Evolutionary conservation across 1,140 invertebrate genomes (phyloP), one percentile per base, ranked within the genome.

Genomic region (Pseudomyrmex sp.): DNA sequence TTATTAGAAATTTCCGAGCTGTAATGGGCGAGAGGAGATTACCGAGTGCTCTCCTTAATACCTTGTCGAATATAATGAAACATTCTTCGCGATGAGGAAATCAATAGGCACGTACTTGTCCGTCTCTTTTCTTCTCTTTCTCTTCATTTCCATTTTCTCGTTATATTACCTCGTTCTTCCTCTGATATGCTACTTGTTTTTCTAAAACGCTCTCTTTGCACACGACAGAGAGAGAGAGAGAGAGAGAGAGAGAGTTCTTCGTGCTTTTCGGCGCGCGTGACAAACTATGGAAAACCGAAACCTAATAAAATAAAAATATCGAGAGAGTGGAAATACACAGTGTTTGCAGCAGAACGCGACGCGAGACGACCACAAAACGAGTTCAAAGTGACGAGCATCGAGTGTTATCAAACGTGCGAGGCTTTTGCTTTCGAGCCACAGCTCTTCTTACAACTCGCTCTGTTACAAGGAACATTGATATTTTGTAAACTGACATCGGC

Each of bases 1-100:
- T 80, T 80, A 80, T 80, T 72, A 80, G 54, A 59, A 72, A 80
- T 70, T 80, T 72, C 56, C 66, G 54, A 26, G 46, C 54, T 56
- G 20, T 70, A 79, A 79, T 79, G 15, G 46, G 13, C 44, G 20
- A 72, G 50, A 72, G 50, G 74, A 76, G 50, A 80, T 80, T 80
- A 54, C 12, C 48, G 15, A 10, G 8, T 59, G 76, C 72, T 18
- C 66, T 70, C 44, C 59, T 61, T 48, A 59, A 80, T 50, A 44
- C 12, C 35, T 35, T 46, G 23, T 72, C 76, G 65, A 48, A 70
- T 35, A 35, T 80, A 72, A 80, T 80, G 56, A 72, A 80, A 72
- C 76, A 61, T 72, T 80, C 23, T 50, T 50, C 44, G 52, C 1
- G 9, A 76, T 35, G n/a, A 15, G 23, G 13, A 18, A 59, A 61